phyloP scores from a whole-genome alignment of 1,140 invertebrate species.

The Bombus sibiricus region DNA sequence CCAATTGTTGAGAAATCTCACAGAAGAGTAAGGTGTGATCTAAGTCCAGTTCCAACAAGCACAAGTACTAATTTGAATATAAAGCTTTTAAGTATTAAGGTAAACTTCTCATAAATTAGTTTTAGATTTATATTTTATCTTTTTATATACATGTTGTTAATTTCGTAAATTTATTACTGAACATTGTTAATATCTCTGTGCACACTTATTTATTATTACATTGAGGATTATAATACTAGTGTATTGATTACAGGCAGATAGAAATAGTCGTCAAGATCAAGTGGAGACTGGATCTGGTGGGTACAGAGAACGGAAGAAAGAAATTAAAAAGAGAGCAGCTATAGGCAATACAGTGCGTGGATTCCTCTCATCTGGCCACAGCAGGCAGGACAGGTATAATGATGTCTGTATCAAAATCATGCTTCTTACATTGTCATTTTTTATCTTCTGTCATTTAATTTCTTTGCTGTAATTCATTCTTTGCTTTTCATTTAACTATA shows the following conservation, averaged over 20 bases:
- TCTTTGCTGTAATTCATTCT: conserved; percentile 51
- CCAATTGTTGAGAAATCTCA: conserved; percentile 79
- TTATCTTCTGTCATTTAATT: conserved; percentile 68
- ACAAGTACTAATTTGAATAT: conserved; percentile 77
- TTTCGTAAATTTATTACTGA: not conserved
- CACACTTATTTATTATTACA: not conserved
- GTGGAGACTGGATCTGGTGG: conserved; percentile 76
- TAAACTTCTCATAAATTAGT: conserved; percentile 57
- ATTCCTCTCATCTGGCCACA: conserved; percentile 81
- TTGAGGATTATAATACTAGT: not conserved
- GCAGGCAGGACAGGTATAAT: conserved; percentile 83
- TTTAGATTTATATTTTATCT: not conserved
- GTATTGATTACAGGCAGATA: conserved; percentile 72
- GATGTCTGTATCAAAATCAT: conserved; percentile 83
- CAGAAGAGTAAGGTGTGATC: conserved; percentile 79
- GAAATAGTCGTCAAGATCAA: conserved; percentile 75
- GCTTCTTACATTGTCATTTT: conserved; percentile 81
- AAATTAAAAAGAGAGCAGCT: conserved; percentile 81
- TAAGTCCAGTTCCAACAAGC: conserved; percentile 80
- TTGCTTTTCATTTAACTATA: conserved; percentile 48
- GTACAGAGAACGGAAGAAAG: conserved; percentile 77
- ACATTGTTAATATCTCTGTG: not conserved
- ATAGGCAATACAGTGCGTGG: conserved; percentile 82
- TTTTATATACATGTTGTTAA: not conserved
- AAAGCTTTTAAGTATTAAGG: conserved; percentile 80